Evolutionary conservation across 2,888 invertebrate species (phyloP), one percentile per base, ranked within the genome.

Genomic region (Machimus rusticus): DNA sequence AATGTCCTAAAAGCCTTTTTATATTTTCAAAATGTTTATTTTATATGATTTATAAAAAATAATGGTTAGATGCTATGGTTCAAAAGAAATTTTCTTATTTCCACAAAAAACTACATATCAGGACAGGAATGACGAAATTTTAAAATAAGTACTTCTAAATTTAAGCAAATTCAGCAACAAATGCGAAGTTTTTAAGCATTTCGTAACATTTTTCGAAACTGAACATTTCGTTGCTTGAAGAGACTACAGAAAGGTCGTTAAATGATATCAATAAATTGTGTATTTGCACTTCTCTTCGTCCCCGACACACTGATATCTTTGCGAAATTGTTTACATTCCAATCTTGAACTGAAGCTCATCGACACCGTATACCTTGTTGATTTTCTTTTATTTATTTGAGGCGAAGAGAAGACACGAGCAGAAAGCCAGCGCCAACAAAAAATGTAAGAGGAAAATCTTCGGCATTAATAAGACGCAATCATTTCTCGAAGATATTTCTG

Each of bases 291-390:
- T 76, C 37, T 37, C 37, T n/a, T 76, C 14, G 34, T 76, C 34
- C 37, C 4, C 34, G 19, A 76, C 37, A 76, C n/a, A 4, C 5
- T 37, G 76, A 34, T 37, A 76, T 34, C 76, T 37, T 76, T 76
- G 76, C 76, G 37, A 76, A 76, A 76, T 76, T 37, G 76, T 76
- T 76, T 19, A 76, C 76, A 76, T 76, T 76, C 76, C 76, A 76
- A 76, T 76, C 37, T 76, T 8, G 34, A 34, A 34, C 76, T 37
- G 37, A 76, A 34, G n/a, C 76, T 76, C 76, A 37, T 76, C 76
- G 76, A 76, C 37, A 76, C 37, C 0, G 76, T 12, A 37, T 37
- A 76, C 37, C 76, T n/a, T 37, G 76, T 76, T 37, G 37, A 76
- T 76, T 76, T 76, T 34, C 37, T 76, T 34, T 76, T 37, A 76